Base-by-base conservation (phyloP, 2,797 vertebrate genomes). In the Paratrypauchen microcephalus region DNA sequence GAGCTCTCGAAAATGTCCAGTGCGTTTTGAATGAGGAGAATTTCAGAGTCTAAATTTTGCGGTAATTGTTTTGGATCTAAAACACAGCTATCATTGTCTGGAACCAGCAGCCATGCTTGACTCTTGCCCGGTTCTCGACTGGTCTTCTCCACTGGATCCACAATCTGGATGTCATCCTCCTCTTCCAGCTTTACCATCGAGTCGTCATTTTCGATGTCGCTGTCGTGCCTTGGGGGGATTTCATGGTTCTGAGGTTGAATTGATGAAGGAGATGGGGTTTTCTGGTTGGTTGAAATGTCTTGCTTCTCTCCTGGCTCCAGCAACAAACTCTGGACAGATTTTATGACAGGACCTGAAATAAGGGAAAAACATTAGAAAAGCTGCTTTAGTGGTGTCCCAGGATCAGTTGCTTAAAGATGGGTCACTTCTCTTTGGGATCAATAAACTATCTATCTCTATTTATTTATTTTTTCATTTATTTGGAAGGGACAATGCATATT, bases 11-110 rank as follows among this genome's bases (percentile, higher is more conserved):
- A 84, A 65, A 87, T 84, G 67, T 90, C 89, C 71, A 91, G 61
- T 1, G 91, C 88, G 2, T 88, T 91, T 73, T 90, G 89, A 75
- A 92, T 89, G 19, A 92, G 81, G 3, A 89, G 69, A 59, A 92
- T 88, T 63, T 92, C 89, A 0, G 89, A 83, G 68, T 91, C 90
- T 55, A 92, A 67, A 23, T 72, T 81, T 66, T 85, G 88, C 0
- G 86, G 69, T 24, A 78, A 59, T 55, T 82, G 89, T 62, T 87
- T 83, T 0, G 87, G 69, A 64, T 86, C 83, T 0, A 88, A 81
- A 4, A 86, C 77, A 66, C 89, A 87, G 78, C 74, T 0, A 71
- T 50, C 36, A 72, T 91, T 79, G 73, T 88, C 83, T 16, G 84
- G 83, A 12, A 87, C 83, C 0, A 77, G 73, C 2, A 81, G 63